Conservation (phyloP, 2,888 invertebrate species). For the Erynnis tages region DNA sequence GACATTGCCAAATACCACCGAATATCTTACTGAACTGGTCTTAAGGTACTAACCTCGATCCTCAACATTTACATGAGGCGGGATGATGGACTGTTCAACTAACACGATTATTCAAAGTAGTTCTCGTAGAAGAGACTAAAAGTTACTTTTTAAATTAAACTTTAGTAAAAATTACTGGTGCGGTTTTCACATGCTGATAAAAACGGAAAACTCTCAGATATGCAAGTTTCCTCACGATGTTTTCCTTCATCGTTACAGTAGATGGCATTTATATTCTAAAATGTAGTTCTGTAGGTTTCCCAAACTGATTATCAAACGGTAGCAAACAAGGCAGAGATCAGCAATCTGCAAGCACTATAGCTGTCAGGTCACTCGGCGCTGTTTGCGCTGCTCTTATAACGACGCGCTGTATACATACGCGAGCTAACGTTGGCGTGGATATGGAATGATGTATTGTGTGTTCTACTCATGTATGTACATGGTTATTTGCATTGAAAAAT, state of each 20-base stretch:
- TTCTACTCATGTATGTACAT: background rate
- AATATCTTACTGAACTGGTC: no score
- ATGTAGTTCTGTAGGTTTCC: no score
- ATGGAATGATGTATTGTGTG: no score
- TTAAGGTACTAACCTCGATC: slow-evolving; percentile 52
- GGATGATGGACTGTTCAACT: slow-evolving; percentile 61
- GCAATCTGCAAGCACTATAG: slow-evolving; percentile 61
- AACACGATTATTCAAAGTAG: slow-evolving; percentile 77
- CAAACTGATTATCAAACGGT: slow-evolving; percentile 9
- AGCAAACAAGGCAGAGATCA: slow-evolving; percentile 41
- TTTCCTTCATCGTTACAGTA: no score
- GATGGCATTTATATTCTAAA: no score
- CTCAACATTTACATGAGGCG: slow-evolving; percentile 69
- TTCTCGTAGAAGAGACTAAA: slow-evolving; percentile 54
- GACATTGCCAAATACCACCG: no score
- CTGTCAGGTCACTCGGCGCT: slow-evolving; percentile 58
- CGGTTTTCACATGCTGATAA: no score
- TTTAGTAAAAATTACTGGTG: background rate
- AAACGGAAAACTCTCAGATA: no score
- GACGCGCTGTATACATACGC: slow-evolving; percentile 60
- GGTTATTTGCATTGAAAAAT: no score
- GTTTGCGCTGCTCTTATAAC: slow-evolving; percentile 76
- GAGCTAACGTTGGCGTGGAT: slow-evolving; percentile 15
- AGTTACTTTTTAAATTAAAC: slow-evolving; percentile 33
- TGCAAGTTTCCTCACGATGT: no score